A percentile compares a stretch with the other conserved stretches of the same genome.
These are phyloP conservation scores for Drosophila eohydei DNA, from an alignment of 2,888 invertebrate species.

Conservation along the genomic window DNA sequence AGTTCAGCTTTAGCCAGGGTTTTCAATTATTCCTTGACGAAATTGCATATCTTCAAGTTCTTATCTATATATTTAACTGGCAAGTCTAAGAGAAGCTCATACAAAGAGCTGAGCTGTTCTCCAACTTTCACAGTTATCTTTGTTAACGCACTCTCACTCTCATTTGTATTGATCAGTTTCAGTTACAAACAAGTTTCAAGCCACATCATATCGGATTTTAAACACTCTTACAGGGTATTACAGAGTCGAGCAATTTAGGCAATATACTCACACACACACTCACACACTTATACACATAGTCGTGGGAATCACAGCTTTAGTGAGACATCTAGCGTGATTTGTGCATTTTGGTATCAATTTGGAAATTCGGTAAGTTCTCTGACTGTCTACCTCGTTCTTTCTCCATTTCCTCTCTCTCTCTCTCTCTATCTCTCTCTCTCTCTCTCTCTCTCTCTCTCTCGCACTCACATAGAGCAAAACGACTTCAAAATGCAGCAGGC, in stretches of 20 bases:
- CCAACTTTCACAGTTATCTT: too few relatives aligned
- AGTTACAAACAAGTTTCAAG: not conserved
- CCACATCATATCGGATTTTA: too few relatives aligned
- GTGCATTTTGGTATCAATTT: conserved; percentile 49
- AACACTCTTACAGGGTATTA: not conserved
- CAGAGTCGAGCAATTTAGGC: not conserved
- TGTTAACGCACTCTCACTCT: not conserved
- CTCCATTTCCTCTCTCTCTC: not conserved
- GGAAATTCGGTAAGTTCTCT: conserved; percentile 19
- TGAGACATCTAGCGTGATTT: conserved; percentile 28
- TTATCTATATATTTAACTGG: too few relatives aligned
- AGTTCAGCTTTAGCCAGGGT: too few relatives aligned
- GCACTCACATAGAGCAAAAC: not conserved
- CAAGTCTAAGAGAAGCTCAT: too few relatives aligned
- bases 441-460: not conserved
- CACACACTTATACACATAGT: not conserved
- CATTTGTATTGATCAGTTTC: not conserved
- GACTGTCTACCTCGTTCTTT: not conserved
- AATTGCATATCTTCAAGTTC: too few relatives aligned
- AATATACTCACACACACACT: not conserved
- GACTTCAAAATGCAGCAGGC: conserved; percentile 43
- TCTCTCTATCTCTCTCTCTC: not conserved
- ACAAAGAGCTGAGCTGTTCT: too few relatives aligned
- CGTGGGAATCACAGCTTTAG: conserved; percentile 1
- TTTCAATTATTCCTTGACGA: too few relatives aligned